A percentile compares a stretch with the other conserved stretches of the same genome.
These are phyloP conservation scores for Oreotrochilus melanogaster DNA, from an alignment of 2,113 vertebrate species.

Conservation along the genomic window DNA sequence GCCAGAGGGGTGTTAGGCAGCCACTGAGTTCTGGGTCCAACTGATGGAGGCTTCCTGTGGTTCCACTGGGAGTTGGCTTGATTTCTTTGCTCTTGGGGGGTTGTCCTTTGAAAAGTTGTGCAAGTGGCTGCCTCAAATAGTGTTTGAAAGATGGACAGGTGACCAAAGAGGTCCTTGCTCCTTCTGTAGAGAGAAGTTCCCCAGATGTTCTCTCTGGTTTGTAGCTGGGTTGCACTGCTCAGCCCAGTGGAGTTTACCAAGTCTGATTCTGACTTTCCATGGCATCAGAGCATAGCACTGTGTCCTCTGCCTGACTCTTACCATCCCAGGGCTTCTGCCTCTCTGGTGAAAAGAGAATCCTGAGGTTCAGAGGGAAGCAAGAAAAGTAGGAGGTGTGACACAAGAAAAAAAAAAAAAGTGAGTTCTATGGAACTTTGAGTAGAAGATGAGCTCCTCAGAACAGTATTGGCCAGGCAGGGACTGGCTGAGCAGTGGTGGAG, in stretches of 20 bases:
- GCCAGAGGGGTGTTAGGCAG: neutral
- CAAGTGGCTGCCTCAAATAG: constrained; percentile 61
- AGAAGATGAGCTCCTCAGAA: neutral
- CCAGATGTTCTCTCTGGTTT: neutral
- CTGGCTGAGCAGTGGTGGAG: neutral
- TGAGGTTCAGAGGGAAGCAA: neutral
- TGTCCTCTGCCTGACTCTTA: neutral
- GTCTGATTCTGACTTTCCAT: neutral
- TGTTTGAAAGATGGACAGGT: constrained; percentile 44
- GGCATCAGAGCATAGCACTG: neutral
- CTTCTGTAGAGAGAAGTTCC: neutral
- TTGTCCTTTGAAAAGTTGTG: constrained; percentile 31
- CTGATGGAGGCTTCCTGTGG: neutral
- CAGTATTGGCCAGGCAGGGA: neutral
- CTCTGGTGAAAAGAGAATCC: neutral
- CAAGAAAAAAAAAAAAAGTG: neutral
- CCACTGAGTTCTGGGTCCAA: neutral
- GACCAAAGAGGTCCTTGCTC: neutral
- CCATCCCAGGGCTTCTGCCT: neutral
- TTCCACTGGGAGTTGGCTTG: constrained; percentile 5
- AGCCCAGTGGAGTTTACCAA: neutral
- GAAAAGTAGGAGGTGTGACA: neutral
- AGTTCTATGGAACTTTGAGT: neutral
- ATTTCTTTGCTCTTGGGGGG: constrained; percentile 43
- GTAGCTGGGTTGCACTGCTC: neutral